These are phyloP conservation scores for Chelonus formosanus DNA, from an alignment of 2,888 invertebrate species.

Conservation along the genomic window DNA sequence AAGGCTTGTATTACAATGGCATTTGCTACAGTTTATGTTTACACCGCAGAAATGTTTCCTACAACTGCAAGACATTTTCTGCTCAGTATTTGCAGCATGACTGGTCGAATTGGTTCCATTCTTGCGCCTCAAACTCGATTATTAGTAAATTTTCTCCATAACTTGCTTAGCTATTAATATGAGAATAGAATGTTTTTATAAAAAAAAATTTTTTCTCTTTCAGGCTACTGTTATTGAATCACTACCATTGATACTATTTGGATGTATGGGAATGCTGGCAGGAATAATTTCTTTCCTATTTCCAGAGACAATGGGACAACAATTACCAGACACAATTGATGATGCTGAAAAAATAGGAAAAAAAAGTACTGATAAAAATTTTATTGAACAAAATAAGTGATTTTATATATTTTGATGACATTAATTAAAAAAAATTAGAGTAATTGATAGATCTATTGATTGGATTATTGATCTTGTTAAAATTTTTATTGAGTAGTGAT, in stretches of 20 bases:
- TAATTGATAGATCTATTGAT: no score
- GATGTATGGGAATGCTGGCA: slow-evolving; percentile 71
- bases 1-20: slow-evolving; percentile 75
- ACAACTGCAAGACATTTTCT: slow-evolving; percentile 74
- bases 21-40: slow-evolving; percentile 74
- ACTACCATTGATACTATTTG: slow-evolving; percentile 74
- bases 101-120: slow-evolving; percentile 75
- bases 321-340: slow-evolving; percentile 73
- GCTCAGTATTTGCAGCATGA: slow-evolving; percentile 75
- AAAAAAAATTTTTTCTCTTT: slow-evolving; percentile 5
- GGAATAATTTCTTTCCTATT: slow-evolving; percentile 72
- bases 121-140: slow-evolving; percentile 77
- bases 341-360: slow-evolving; percentile 71
- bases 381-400: no score
- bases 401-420: no score
- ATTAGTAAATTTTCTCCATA: slow-evolving; percentile 65
- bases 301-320: slow-evolving; percentile 76
- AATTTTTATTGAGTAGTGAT: no score
- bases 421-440: no score
- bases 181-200: neutral
- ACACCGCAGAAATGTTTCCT: slow-evolving; percentile 78
- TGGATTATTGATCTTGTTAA: no score
- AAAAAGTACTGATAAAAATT: neutral
- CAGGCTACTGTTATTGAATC: slow-evolving; percentile 58
- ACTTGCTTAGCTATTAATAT: neutral